Evolutionary conservation across 64 coral and sea anemone genomes (phyloP), one percentile per base, ranked within the genome.

Genomic region (Montipora foliosa): DNA sequence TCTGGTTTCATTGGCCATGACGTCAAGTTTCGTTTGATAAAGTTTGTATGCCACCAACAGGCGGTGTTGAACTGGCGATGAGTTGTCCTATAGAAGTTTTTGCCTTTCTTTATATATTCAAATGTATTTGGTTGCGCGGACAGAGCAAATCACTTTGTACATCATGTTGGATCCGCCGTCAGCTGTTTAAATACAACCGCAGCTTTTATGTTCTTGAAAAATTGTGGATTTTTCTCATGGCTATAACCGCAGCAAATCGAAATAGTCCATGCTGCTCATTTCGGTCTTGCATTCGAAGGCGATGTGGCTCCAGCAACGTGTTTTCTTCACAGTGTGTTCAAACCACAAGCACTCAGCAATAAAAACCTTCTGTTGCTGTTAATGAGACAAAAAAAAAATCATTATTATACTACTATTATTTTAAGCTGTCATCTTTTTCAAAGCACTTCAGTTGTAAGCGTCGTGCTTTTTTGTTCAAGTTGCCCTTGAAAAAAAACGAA

Each of bases 111-210:
- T 71, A 49, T 49, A 78, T 78, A 86, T 86, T 86, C 82, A 84
- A 84, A 68, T 67, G 12, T 47, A 51, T 11, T 69, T 37, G 15
- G 13, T 2, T 78, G 19, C 37, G 20, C 44, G 21, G 3, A 50
- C 4, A 64, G 82, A 12, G 67, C 52, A 57, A 72, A 59, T 86
- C 59, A 16, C 44, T 86, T 86, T 49, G 46, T 21, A 71, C 53
- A 57, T 6, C 6, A 57, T 6, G 53, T 11, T 57, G 9, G 16
- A n/a, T 71, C 19, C 44, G 8, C 17, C 46, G 37, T 37, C 82
- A 86, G 64, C 82, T 86, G 82, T 20, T 49, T 49, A 86, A 86
- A 86, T 67, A 86, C 37, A 72, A 49, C 82, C 37, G 37, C 37
- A 2, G 47, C 82, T 72, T 50, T 86, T 86, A 86, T 86, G 6